Conservation (phyloP, 2,888 invertebrate genomes). For the Camptogramma bilineatum region DNA sequence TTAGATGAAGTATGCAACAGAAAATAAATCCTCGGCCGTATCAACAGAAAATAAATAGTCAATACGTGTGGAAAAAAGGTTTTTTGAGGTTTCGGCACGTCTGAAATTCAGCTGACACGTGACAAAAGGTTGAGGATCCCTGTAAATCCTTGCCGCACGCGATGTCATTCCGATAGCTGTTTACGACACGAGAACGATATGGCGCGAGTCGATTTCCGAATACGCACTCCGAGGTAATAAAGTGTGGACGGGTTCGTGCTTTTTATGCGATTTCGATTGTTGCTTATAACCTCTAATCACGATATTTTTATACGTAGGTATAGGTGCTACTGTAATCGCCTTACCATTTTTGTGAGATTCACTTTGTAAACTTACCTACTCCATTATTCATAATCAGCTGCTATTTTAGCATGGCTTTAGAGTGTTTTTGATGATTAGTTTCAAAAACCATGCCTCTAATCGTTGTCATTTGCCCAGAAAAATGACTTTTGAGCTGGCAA, state of each 20-base stretch:
- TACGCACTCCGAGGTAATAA: conserved; percentile 40
- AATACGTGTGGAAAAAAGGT: not conserved
- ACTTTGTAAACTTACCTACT: no score
- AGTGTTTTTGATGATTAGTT: no score
- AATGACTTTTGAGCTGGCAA: no score
- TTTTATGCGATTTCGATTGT: conserved; percentile 40
- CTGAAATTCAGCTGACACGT: conserved; percentile 1
- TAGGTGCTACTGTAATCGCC: no score
- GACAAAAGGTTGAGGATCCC: conserved; percentile 18
- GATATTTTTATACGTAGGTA: conserved; percentile 12
- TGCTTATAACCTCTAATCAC: conserved; percentile 34
- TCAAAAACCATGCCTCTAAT: no score
- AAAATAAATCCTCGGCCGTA: not conserved
- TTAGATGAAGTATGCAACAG: no score
- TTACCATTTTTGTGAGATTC: no score
- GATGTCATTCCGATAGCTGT: conserved; percentile 44
- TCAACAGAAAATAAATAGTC: not conserved
- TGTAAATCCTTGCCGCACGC: conserved; percentile 34
- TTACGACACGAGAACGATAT: conserved; percentile 46
- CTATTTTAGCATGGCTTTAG: no score
- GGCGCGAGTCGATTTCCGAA: conserved; percentile 43
- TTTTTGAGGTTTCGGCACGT: not conserved
- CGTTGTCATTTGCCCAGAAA: no score
- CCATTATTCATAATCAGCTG: no score
- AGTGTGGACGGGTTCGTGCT: conserved; percentile 33